A percentile compares a stretch with the other conserved stretches of the same genome.
phyloP scores from a whole-genome alignment of 2,797 vertebrate species.

The Pantherophis vulpinus region DNA sequence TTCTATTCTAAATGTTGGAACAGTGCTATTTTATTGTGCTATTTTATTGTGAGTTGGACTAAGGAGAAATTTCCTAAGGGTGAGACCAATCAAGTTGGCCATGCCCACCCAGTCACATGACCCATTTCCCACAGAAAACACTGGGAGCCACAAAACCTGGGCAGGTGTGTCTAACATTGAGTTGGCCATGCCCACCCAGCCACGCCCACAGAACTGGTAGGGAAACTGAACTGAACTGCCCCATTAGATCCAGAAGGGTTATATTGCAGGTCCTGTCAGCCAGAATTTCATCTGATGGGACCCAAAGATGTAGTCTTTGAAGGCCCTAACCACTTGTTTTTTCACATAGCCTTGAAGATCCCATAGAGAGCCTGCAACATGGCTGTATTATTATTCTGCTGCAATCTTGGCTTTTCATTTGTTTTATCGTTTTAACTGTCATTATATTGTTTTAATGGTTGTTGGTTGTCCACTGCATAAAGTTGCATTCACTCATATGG shows the following conservation, averaged over 20 bases:
- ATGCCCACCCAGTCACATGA: too few species aligned
- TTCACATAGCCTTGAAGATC: neutral
- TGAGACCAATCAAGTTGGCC: too few species aligned
- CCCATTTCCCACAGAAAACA: too few species aligned
- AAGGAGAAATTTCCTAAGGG: too few species aligned
- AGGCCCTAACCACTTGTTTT: neutral
- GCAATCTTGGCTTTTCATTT: neutral
- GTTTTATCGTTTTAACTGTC: neutral
- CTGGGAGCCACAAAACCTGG: too few species aligned
- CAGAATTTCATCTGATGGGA: neutral
- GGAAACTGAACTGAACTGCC: too few species aligned
- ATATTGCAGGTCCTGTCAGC: neutral
- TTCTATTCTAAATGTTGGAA: too few species aligned
- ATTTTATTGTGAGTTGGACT: too few species aligned
- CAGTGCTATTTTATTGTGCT: too few species aligned
- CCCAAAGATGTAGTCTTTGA: neutral
- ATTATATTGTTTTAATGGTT: neutral
- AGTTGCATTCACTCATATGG: neutral
- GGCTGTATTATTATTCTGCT: neutral
- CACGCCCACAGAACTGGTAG: too few species aligned
- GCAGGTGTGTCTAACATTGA: too few species aligned
- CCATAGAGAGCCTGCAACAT: neutral
- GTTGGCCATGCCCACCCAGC: too few species aligned
- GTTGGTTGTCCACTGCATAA: neutral
- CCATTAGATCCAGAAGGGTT: neutral